A percentile compares a stretch with the other conserved stretches of the same genome.
These are phyloP conservation scores for Cerastoderma edule DNA, from an alignment of 2,888 invertebrate species.

Conservation along the genomic window DNA sequence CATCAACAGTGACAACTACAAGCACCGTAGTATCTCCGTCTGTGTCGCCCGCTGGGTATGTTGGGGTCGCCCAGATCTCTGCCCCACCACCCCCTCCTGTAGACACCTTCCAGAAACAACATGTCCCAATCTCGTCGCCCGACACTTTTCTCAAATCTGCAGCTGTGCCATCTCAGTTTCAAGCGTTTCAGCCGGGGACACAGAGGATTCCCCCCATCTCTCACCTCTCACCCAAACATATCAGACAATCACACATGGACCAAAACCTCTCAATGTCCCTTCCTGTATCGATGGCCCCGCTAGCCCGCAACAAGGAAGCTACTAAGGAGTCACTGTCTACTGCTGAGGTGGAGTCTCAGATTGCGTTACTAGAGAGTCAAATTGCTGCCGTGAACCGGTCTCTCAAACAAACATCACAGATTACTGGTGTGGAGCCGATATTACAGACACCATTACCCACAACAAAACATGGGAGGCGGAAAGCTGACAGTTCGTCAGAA, in stretches of 20 bases:
- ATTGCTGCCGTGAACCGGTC: constrained; percentile 59
- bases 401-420: constrained; percentile 53
- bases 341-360: constrained; percentile 59
- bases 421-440: constrained; percentile 29
- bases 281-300: constrained; percentile 52
- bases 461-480: constrained; percentile 42
- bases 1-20: constrained; percentile 54
- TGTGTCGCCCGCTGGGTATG: constrained; percentile 52
- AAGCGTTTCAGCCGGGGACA: constrained; percentile 35
- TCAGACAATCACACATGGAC: constrained; percentile 58
- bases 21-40: constrained; percentile 55
- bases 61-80: constrained; percentile 41
- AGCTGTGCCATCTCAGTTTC: constrained; percentile 40
- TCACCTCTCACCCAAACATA: constrained; percentile 61
- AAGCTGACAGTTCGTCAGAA: constrained; percentile 37
- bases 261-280: constrained; percentile 56
- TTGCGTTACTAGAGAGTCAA: constrained; percentile 58
- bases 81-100: constrained; percentile 36
- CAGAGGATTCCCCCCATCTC: constrained; percentile 61
- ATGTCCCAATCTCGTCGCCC: constrained; percentile 46
- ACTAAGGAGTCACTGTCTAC: constrained; percentile 58
- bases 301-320: constrained; percentile 26
- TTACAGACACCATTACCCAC: constrained; percentile 11
- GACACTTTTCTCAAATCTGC: constrained; percentile 50
- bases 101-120: constrained; percentile 53